Conservation (phyloP, 2,888 invertebrate species). For the Phyto melanocephala region DNA sequence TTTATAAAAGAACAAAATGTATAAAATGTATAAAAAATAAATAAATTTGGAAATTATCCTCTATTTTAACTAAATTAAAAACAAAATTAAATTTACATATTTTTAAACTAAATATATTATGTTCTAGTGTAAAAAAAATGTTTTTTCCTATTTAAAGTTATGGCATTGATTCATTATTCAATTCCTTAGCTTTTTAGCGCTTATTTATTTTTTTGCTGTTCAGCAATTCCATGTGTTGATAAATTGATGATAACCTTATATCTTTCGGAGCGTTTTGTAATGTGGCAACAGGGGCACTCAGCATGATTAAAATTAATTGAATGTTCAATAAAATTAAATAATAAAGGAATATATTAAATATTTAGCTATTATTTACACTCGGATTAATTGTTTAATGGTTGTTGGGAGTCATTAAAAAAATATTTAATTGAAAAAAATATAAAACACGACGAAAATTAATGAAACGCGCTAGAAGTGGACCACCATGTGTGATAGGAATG, state of each 20-base stretch:
- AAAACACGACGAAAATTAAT: not conserved
- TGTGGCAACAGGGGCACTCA: not conserved
- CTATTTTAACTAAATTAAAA: too few relatives aligned
- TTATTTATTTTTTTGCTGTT: not conserved
- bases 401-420: not conserved
- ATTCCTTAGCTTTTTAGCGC: not conserved
- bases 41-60: too few relatives aligned
- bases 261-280: conserved; percentile 16
- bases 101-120: too few relatives aligned
- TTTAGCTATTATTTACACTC: not conserved
- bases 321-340: not conserved
- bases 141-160: too few relatives aligned
- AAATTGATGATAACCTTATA: conserved; percentile 34
- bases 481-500: not conserved
- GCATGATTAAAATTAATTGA: conserved; percentile 9
- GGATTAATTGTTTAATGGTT: not conserved
- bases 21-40: too few relatives aligned
- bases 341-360: too few relatives aligned
- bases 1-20: too few relatives aligned
- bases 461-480: not conserved
- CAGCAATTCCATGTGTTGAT: not conserved
- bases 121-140: too few relatives aligned
- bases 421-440: not conserved
- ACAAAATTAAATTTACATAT: too few relatives aligned
- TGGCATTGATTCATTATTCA: too few relatives aligned